phyloP scores from a whole-genome alignment of 2,113 vertebrate species.

The Sarotherodon lohbergeri region DNA sequence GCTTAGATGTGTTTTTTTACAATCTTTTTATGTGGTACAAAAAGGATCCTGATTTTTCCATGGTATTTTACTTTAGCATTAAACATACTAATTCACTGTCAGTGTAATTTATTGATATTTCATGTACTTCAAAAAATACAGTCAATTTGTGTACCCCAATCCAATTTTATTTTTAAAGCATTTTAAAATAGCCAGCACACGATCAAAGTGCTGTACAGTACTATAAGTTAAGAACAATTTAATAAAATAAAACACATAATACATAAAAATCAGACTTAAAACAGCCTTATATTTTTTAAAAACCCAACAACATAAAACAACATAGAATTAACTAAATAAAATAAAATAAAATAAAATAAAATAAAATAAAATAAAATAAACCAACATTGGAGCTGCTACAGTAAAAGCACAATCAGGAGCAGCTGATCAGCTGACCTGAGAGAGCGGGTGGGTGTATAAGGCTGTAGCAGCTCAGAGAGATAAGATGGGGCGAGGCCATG shows the following conservation, averaged over 20 bases:
- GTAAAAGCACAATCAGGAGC: not conserved
- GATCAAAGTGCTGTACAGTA: not conserved
- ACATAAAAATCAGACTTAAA: not conserved
- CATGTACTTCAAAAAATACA: not conserved
- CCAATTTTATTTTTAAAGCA: not conserved
- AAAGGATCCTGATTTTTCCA: not conserved
- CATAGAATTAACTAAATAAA: not conserved
- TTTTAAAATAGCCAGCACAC: not conserved
- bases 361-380: not conserved
- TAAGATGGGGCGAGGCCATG: fast-evolving
- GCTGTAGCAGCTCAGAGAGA: not conserved
- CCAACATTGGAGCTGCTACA: not conserved
- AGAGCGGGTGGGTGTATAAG: fast-evolving
- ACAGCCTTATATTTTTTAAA: not conserved
- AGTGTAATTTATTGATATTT: not conserved
- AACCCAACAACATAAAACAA: not conserved
- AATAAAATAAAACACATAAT: not conserved
- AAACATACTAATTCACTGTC: not conserved
- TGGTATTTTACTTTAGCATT: fast-evolving
- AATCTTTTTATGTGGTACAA: not conserved
- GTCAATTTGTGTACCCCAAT: not conserved
- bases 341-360: not conserved
- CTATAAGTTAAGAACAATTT: not conserved
- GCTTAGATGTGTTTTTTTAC: not conserved
- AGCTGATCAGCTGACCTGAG: not conserved